Evolutionary conservation across 2,888 invertebrate species (phyloP), one percentile per base, ranked within the genome.

Genomic region (Philaethria dido): DNA sequence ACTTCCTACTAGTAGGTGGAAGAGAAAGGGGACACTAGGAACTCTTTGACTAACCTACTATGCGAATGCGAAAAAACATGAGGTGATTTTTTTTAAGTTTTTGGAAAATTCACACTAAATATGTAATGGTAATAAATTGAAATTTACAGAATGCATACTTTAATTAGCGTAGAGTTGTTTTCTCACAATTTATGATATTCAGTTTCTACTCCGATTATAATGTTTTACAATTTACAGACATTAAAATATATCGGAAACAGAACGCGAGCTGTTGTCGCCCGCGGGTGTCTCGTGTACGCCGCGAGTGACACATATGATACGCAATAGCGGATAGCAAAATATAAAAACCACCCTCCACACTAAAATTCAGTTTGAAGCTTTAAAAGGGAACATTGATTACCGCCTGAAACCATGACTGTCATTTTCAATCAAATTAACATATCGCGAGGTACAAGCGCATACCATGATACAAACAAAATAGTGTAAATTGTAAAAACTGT

Each of bases 271-370:
- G 84, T 86, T 79, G 80, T 75, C 68, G 85, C 83, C 78, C 76
- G 75, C 79, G 86, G 77, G 77, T 73, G 77, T 78, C 62, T 79
- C 88, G 79, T 91, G 89, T 89, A 82, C 80, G 84, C 87, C 87
- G 78, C 77, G 76, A 84, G 86, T 85, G 74, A 74, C 77, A 69
- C 52, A 79, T 77, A 73, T 63, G 55, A 69, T 36, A 66, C 61
- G 52, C 50, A 62, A 63, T 61, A 59, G 66, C 72, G 64, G 67
- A 70, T 62, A 68, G 61, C 69, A 66, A 57, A 42, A 52, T 59
- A 60, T 52, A 59, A 67, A 67, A 63, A 59, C 42, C 66, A 62
- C 29, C 52, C 55, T 45, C 22, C 36, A 62, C 44, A 57, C 57
- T 57, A 57, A 57, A 57, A 57, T 57, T 16, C 57, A 42, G 45